Conservation (phyloP, 2,797 vertebrate genomes). For the Petrocephalus sullivani region DNA sequence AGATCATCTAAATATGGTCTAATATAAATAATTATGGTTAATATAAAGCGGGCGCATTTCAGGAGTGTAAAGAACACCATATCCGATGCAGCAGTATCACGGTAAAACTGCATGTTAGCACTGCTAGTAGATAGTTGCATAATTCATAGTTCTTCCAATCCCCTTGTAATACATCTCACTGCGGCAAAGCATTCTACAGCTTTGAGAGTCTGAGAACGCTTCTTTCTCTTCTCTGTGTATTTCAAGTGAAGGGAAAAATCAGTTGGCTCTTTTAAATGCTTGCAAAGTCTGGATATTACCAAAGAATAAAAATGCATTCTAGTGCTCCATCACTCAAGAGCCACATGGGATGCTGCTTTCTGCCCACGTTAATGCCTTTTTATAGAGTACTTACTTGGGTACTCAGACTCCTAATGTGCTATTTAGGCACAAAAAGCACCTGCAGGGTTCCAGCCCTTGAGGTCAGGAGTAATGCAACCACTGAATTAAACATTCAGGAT, state of each 20-base stretch:
- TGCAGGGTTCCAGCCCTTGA: not conserved
- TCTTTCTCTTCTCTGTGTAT: not conserved
- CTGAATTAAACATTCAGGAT: not conserved
- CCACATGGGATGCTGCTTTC: not conserved
- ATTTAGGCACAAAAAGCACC: not conserved
- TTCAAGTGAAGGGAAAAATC: not conserved
- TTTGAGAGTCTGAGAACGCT: not conserved
- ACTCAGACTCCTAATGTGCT: not conserved
- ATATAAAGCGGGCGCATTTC: not conserved
- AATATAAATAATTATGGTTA: too few species aligned
- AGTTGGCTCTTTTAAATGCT: not conserved
- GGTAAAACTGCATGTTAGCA: not conserved
- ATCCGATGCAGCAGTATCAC: not conserved
- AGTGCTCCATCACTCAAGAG: not conserved
- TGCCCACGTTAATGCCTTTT: not conserved
- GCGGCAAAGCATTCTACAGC: not conserved
- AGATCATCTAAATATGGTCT: not conserved
- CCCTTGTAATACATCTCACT: not conserved
- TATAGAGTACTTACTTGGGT: not conserved
- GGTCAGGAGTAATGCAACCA: not conserved
- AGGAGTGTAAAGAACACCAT: not conserved
- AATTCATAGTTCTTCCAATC: not conserved
- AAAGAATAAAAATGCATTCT: not conserved
- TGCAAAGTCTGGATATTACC: not conserved
- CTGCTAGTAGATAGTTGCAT: not conserved